These are phyloP conservation scores for Eurypyga helias DNA, from an alignment of 2,113 vertebrate genomes.

Conservation along the genomic window DNA sequence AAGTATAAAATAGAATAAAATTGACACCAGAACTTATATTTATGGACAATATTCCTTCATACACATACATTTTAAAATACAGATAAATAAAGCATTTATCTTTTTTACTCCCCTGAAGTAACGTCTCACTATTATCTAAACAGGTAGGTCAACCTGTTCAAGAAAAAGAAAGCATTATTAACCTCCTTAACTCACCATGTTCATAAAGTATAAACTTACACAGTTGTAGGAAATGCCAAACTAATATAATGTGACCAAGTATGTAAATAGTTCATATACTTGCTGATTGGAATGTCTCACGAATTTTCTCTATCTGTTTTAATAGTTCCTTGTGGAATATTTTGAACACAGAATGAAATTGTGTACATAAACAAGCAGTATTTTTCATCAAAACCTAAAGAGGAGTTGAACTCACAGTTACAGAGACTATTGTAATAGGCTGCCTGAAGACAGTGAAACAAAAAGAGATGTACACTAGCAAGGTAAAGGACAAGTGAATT, in stretches of 20 bases:
- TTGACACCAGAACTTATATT: neutral
- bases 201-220: conserved; percentile 16
- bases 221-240: neutral
- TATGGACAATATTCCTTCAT: neutral
- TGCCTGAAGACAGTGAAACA: neutral
- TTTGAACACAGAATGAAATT: neutral
- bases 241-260: neutral
- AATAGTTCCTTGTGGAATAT: conserved; percentile 1
- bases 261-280: neutral
- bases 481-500: neutral
- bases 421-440: neutral
- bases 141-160: neutral
- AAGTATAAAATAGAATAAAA: neutral
- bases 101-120: neutral
- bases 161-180: conserved; percentile 9
- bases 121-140: neutral
- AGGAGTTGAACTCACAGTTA: neutral
- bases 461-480: neutral
- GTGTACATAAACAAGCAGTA: neutral
- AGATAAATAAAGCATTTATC: neutral
- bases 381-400: neutral
- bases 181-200: neutral
- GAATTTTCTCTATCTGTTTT: neutral
- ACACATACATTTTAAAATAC: neutral
- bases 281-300: neutral